Evolutionary conservation across 2,113 vertebrate species (phyloP).

Genomic region (Saiga tatarica): DNA sequence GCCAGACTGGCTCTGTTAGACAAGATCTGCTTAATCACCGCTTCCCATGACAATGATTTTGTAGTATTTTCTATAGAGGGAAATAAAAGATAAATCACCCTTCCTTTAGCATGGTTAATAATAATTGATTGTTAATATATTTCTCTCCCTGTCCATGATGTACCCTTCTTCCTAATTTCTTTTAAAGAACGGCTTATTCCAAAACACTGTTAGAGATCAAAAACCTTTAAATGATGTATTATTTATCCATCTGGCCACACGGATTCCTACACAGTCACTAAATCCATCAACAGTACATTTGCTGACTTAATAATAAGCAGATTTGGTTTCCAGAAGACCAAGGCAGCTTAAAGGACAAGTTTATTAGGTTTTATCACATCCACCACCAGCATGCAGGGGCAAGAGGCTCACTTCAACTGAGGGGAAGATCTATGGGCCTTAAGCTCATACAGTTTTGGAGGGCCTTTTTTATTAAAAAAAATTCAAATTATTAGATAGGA

Average conservation of each 20-base stretch:
- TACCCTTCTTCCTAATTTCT: constrained; percentile 11
- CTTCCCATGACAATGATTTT: not conserved
- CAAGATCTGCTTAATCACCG: not conserved
- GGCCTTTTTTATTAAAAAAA: not conserved
- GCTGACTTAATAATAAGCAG: constrained; percentile 55
- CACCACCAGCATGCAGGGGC: not conserved
- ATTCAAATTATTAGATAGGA: not conserved
- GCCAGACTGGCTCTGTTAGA: not conserved
- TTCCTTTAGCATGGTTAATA: not conserved
- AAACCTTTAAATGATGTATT: constrained; percentile 60
- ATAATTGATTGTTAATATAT: not conserved
- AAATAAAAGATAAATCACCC: not conserved
- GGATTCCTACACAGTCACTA: constrained; percentile 58
- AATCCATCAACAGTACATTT: constrained; percentile 42
- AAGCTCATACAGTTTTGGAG: not conserved
- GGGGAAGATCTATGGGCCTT: not conserved
- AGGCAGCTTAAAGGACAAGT: not conserved
- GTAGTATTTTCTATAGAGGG: not conserved
- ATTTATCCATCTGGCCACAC: constrained; percentile 65
- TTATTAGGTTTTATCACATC: not conserved
- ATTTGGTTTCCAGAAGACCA: constrained; percentile 47
- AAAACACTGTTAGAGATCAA: constrained; percentile 39
- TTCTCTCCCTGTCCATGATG: not conserved
- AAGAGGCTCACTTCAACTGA: not conserved
- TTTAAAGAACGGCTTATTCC: constrained; percentile 42